A percentile compares a stretch with the other conserved stretches of the same genome.
phyloP scores from a whole-genome alignment of 2,113 vertebrate species.

The Melierax canorus region DNA sequence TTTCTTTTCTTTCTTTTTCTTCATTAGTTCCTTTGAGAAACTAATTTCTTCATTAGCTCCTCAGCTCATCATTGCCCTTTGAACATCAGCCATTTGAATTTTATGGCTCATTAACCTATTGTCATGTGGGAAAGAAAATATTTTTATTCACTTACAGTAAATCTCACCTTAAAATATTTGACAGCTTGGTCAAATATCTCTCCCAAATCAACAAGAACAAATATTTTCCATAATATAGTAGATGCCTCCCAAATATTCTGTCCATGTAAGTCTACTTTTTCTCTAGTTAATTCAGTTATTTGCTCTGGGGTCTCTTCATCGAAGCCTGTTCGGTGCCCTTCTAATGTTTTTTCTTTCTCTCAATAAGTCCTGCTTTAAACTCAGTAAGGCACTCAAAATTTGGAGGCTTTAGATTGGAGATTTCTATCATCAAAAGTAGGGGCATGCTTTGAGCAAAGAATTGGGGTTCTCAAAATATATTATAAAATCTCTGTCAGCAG shows the following conservation, averaged over 20 bases:
- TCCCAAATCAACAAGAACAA: neutral
- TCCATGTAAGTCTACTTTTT: neutral
- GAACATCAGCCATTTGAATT: neutral
- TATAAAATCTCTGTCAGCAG: neutral
- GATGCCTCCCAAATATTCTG: neutral
- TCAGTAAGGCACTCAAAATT: neutral
- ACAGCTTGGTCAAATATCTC: neutral
- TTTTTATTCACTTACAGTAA: neutral
- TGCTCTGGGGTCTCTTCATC: neutral
- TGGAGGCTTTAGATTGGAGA: neutral
- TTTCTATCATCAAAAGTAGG: neutral
- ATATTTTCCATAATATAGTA: neutral
- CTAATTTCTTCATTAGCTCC: neutral
- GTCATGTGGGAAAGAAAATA: neutral
- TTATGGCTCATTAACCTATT: neutral
- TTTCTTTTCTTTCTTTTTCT: neutral
- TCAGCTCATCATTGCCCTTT: neutral
- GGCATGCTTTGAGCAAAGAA: neutral
- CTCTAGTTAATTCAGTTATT: neutral
- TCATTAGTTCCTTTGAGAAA: neutral
- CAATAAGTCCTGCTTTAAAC: neutral
- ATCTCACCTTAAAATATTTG: neutral
- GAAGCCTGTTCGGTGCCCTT: neutral
- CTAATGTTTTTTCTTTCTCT: neutral
- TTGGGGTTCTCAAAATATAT: neutral